Percentiles rank a stretch among this genome's conserved stretches.
These are phyloP conservation scores for Molossus alvarezi DNA, from an alignment of 2,797 vertebrate species.

Conservation along the genomic window DNA sequence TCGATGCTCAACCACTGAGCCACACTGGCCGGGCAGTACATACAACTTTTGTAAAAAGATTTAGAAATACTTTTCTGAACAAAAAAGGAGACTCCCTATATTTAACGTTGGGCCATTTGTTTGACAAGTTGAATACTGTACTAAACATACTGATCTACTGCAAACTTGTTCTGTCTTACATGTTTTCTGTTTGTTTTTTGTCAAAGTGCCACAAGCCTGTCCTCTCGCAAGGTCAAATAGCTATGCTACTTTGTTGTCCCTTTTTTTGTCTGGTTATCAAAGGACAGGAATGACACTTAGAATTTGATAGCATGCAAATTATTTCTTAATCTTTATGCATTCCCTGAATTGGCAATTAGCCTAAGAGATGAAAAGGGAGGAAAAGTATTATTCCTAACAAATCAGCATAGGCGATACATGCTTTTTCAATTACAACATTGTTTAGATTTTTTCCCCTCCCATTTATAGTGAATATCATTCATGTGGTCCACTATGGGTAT, in stretches of 20 bases:
- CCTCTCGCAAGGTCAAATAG: constrained; percentile 63
- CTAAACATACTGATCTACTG: background rate
- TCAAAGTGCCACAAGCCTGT: constrained; percentile 32
- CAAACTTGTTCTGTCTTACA: constrained; percentile 12
- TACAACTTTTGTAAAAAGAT: constrained; percentile 41
- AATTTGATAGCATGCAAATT: constrained; percentile 71
- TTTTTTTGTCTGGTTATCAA: constrained; percentile 58
- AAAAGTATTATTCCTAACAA: constrained; percentile 56
- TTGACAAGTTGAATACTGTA: constrained; percentile 21
- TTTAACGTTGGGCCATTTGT: background rate
- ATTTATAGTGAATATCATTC: constrained; percentile 62
- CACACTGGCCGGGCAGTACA: background rate
- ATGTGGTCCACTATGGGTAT: constrained; percentile 83
- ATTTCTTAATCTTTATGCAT: constrained; percentile 80
- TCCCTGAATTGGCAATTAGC: constrained; percentile 77
- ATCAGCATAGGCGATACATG: constrained; percentile 73
- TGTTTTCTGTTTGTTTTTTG: background rate
- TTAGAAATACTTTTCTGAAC: constrained; percentile 33
- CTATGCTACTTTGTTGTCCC: constrained; percentile 47
- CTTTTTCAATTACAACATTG: constrained; percentile 74
- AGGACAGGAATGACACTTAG: constrained; percentile 68
- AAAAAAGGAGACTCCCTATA: background rate
- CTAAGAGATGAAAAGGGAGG: constrained; percentile 71
- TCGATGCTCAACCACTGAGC: no score
- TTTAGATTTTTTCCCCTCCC: background rate